These are phyloP conservation scores for Pantherophis alleghaniensis DNA, from an alignment of 2,797 vertebrate genomes.

Conservation along the genomic window DNA sequence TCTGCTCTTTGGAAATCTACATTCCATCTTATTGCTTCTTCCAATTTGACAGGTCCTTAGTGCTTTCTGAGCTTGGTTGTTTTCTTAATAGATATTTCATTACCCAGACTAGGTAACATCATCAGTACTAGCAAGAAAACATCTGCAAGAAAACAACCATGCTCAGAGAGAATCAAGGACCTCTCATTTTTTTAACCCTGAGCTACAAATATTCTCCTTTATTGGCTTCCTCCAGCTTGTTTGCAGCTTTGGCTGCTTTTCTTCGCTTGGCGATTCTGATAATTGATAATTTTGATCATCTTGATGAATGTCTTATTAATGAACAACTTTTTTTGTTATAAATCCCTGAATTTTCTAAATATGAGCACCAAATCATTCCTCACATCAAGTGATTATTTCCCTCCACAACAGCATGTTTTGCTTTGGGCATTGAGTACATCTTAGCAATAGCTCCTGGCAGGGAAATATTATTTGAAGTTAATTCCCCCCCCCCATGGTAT, in stretches of 20 bases:
- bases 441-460: constrained; percentile 54
- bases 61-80: neutral
- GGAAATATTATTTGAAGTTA: constrained; percentile 53
- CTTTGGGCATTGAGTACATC: constrained; percentile 44
- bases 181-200: neutral
- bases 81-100: neutral
- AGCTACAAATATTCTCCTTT: neutral
- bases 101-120: neutral
- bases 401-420: constrained; percentile 35
- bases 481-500: neutral
- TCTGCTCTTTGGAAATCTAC: neutral
- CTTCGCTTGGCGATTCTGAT: neutral
- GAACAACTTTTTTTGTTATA: neutral
- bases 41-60: neutral
- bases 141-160: neutral
- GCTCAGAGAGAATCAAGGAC: neutral
- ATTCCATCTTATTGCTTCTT: neutral
- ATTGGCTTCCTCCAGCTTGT: neutral
- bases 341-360: neutral
- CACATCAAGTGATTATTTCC: constrained; percentile 14
- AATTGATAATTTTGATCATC: neutral
- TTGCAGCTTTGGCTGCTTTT: neutral
- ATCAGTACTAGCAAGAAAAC: neutral
- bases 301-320: neutral
- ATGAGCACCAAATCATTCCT: neutral